phyloP scores from a whole-genome alignment of 2,888 invertebrate genomes.

The Teinopalpus imperialis region DNA sequence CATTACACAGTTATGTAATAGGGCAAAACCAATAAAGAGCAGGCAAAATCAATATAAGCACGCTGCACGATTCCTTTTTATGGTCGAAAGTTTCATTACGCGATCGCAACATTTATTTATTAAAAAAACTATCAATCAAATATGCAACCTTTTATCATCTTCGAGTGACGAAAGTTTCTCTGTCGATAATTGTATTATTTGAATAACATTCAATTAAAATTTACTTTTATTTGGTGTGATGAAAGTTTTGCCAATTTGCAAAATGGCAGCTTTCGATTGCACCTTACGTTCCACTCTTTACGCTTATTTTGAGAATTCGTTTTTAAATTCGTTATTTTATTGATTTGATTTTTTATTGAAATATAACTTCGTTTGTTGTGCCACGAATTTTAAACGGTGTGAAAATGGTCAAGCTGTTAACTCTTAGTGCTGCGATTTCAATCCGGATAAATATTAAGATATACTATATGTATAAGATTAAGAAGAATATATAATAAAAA shows the following conservation, averaged over 20 bases:
- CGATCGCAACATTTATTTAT: conserved; percentile 4
- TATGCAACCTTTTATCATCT: neutral
- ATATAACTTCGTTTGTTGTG: conserved; percentile 1
- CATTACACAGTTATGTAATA: conserved; percentile 31
- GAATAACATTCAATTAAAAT: conserved; percentile 2
- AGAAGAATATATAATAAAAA: no score
- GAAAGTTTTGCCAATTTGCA: conserved; percentile 4
- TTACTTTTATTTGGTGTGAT: conserved; percentile 13
- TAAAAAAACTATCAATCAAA: conserved; percentile 20
- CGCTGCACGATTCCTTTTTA: conserved; percentile 33
- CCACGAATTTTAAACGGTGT: conserved; percentile 3
- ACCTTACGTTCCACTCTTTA: conserved; percentile 11
- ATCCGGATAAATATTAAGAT: no score
- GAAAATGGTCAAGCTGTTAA: no score
- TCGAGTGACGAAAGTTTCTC: neutral
- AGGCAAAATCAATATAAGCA: conserved; percentile 34
- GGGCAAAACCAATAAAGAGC: conserved; percentile 32
- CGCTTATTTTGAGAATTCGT: conserved; percentile 4
- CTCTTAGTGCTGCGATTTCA: no score
- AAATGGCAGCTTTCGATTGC: conserved; percentile 13
- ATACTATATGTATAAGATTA: no score
- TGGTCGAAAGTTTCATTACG: conserved; percentile 32
- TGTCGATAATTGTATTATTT: conserved; percentile 3
- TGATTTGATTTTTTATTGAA: conserved; percentile 4
- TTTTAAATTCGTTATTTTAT: conserved; percentile 1